Evolutionary conservation across 2,888 invertebrate species (phyloP), one percentile per base, ranked within the genome.

Genomic region (Pristionchus mayeri): DNA sequence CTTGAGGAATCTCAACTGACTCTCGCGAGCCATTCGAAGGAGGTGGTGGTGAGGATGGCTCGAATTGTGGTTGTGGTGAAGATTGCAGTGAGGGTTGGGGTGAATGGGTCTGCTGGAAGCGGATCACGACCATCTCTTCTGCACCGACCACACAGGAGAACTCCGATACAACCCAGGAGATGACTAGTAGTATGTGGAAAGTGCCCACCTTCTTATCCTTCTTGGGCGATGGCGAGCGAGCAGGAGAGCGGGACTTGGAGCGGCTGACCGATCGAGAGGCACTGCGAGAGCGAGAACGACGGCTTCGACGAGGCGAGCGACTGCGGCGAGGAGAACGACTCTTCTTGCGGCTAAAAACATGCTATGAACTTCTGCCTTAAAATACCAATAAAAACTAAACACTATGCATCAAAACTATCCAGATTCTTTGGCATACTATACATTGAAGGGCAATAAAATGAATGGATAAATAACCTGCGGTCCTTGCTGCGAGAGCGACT

Each of bases 401-500:
- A 54, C 4, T 13, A 4, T 21, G 13, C 16, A 21, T 54, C 54
- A 18, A 3, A 13, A 54, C 13, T 44, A 9, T 44, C 44, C n/a
- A n/a, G n/a, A n/a, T n/a, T n/a, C n/a, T n/a, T n/a, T n/a, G n/a
- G n/a, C n/a, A n/a, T n/a, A n/a, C n/a, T n/a, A n/a, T n/a, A n/a
- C n/a, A n/a, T n/a, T n/a, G n/a, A n/a, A n/a, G n/a, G n/a, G n/a
- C n/a, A n/a, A n/a, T n/a, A n/a, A n/a, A n/a, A n/a, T n/a, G n/a
- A n/a, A n/a, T n/a, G n/a, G n/a, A n/a, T n/a, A n/a, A n/a, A n/a
- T n/a, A 24, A 85, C 63, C 54, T 85, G 78, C 84, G 84, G 37
- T 86, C 83, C 50, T 82, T 79, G 71, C 85, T 86, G 50, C 80
- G 76, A n/a, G 84, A 82, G 76, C 85, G 87, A 27, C 85, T 86